phyloP scores from a whole-genome alignment of 2,888 invertebrate species.

The Cybosia mesomella region DNA sequence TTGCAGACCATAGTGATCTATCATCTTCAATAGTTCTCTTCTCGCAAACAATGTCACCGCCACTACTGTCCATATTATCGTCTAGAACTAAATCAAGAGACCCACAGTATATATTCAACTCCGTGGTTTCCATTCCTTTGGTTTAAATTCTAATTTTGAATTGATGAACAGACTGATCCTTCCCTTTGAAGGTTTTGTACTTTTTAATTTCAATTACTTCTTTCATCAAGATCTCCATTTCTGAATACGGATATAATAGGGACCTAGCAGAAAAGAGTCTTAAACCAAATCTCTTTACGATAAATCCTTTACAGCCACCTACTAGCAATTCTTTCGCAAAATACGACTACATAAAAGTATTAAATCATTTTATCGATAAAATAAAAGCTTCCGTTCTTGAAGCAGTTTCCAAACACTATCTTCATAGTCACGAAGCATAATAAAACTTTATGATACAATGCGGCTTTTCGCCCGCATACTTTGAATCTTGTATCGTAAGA shows the following conservation, averaged over 20 bases:
- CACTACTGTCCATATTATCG: too few relatives aligned
- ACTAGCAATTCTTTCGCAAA: background rate
- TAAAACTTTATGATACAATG: conserved; percentile 48
- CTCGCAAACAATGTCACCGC: too few relatives aligned
- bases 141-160: too few relatives aligned
- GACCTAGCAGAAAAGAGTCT: background rate
- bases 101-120: too few relatives aligned
- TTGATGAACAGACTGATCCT: too few relatives aligned
- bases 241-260: background rate
- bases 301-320: conserved; percentile 6
- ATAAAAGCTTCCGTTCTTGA: conserved; percentile 40
- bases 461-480: conserved; percentile 26
- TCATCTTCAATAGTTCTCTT: too few relatives aligned
- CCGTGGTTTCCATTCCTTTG: too few relatives aligned
- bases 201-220: too few relatives aligned
- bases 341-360: conserved; percentile 28
- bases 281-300: conserved; percentile 5
- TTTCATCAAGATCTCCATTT: too few relatives aligned
- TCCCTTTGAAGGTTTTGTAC: too few relatives aligned
- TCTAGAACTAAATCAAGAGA: too few relatives aligned
- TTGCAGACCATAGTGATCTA: too few relatives aligned
- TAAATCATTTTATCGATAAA: conserved; percentile 50
- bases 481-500: conserved; percentile 26
- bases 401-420: conserved; percentile 50
- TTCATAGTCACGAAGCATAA: conserved; percentile 43